Evolutionary conservation across 2,113 vertebrate genomes (phyloP).

Genomic region (Ardeotis arabs): DNA sequence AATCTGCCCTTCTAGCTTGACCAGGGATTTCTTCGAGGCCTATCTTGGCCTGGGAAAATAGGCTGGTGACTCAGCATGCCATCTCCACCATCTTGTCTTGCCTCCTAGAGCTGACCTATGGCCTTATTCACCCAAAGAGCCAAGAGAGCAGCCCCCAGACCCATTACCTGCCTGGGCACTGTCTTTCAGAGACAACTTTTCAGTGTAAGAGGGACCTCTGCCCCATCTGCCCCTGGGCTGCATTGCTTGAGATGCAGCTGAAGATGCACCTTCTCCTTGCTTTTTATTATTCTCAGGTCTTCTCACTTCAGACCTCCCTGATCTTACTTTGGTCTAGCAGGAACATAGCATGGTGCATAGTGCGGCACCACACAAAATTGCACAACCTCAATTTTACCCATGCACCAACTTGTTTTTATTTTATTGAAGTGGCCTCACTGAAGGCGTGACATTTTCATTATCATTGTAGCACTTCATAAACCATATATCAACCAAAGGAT

Average conservation of each 20-base stretch:
- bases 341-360: rapidly evolving
- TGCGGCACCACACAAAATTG: rapidly evolving
- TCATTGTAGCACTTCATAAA: not conserved
- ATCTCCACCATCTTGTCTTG: not conserved
- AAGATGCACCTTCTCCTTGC: not conserved
- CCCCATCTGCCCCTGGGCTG: not conserved
- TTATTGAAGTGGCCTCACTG: not conserved
- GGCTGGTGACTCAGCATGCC: not conserved
- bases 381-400: not conserved
- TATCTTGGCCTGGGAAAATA: not conserved
- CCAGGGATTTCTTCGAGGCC: not conserved
- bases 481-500: not conserved
- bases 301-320: not conserved
- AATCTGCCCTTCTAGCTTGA: not conserved
- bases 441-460: not conserved
- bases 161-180: not conserved
- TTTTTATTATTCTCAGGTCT: not conserved
- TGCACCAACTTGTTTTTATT: not conserved
- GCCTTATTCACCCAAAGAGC: not conserved
- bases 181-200: not conserved
- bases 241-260: not conserved
- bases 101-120: not conserved
- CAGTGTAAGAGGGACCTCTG: not conserved
- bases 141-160: not conserved
- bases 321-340: not conserved